Conservation (phyloP, 2,888 invertebrate genomes). For the Caprella mutica region DNA sequence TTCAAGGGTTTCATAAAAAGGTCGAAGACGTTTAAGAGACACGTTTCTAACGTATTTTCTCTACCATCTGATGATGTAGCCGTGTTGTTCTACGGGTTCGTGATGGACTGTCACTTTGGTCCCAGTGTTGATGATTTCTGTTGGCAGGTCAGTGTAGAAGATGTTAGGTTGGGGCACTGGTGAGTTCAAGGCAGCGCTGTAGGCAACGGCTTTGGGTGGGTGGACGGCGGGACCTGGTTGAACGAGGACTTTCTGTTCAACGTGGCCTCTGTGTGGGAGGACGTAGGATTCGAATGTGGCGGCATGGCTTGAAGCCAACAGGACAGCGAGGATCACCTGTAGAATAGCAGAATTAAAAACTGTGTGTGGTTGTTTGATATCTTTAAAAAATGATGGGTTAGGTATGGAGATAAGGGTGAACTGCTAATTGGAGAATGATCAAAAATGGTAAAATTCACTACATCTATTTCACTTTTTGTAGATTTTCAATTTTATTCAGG, state of each 20-base stretch:
- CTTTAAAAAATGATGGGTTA: too few relatives aligned
- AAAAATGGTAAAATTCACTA: too few relatives aligned
- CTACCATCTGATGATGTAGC: constrained; percentile 2
- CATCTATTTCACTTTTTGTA: too few relatives aligned
- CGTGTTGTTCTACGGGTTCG: constrained; percentile 2
- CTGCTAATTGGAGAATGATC: too few relatives aligned
- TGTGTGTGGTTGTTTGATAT: too few relatives aligned
- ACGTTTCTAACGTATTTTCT: too few relatives aligned
- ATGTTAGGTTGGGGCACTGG: background rate
- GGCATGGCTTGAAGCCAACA: background rate
- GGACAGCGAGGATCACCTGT: background rate
- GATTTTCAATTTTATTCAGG: too few relatives aligned
- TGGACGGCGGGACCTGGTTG: background rate
- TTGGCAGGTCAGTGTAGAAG: background rate
- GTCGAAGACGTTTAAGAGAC: too few relatives aligned
- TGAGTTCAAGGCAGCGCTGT: background rate
- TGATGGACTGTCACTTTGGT: constrained; percentile 6
- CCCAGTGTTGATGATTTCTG: background rate
- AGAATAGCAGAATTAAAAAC: too few relatives aligned
- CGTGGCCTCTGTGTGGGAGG: background rate
- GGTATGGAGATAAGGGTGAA: too few relatives aligned
- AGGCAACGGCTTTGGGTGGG: background rate
- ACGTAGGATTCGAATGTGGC: background rate
- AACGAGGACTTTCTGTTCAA: background rate
- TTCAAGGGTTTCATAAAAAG: too few relatives aligned